A percentile compares a stretch with the other conserved stretches of the same genome.
phyloP scores from a whole-genome alignment of 37 sponge, comb jelly and placozoan species.

The Dysidea cf. avara region DNA sequence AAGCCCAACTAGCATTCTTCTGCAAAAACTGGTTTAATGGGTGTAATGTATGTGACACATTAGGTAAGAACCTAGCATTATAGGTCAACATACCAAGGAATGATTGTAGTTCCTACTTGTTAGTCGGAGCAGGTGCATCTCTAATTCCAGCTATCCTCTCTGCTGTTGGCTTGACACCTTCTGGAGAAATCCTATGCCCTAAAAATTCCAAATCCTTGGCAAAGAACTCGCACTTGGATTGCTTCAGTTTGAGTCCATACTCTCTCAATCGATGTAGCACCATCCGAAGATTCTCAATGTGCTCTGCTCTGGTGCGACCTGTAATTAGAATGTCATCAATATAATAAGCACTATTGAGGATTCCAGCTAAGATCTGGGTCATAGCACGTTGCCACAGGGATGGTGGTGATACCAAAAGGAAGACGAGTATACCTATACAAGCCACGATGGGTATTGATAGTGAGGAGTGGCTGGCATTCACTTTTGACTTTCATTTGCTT shows the following conservation, averaged over 20 bases:
- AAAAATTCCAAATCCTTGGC: constrained; percentile 23
- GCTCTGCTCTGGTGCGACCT: too few species aligned
- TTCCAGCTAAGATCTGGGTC: too few species aligned
- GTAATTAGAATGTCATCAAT: too few species aligned
- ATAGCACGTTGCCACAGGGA: too few species aligned
- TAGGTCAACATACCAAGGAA: constrained; percentile 58
- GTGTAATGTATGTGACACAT: constrained; percentile 25
- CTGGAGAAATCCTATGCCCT: constrained; percentile 34
- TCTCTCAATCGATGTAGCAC: too few species aligned
- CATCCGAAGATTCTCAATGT: too few species aligned
- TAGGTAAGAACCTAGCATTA: constrained; percentile 51
- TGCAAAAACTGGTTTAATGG: constrained; percentile 46
- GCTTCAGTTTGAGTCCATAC: constrained; percentile 18
- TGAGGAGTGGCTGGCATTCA: too few species aligned
- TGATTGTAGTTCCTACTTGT: constrained; percentile 20
- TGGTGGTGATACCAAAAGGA: too few species aligned
- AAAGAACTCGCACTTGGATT: constrained; percentile 47
- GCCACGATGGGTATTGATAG: too few species aligned
- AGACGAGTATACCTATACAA: too few species aligned
- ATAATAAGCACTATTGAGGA: too few species aligned
- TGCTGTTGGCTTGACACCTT: constrained; percentile 38
- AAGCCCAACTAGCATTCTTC: constrained; percentile 25
- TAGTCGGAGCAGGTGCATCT: constrained; percentile 27
- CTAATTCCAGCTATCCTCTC: constrained; percentile 30
- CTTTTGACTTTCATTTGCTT: too few species aligned